A percentile compares a stretch with the other conserved stretches of the same genome.
These are phyloP conservation scores for Amazona guildingii DNA, from an alignment of 2,113 vertebrate species.

Conservation along the genomic window DNA sequence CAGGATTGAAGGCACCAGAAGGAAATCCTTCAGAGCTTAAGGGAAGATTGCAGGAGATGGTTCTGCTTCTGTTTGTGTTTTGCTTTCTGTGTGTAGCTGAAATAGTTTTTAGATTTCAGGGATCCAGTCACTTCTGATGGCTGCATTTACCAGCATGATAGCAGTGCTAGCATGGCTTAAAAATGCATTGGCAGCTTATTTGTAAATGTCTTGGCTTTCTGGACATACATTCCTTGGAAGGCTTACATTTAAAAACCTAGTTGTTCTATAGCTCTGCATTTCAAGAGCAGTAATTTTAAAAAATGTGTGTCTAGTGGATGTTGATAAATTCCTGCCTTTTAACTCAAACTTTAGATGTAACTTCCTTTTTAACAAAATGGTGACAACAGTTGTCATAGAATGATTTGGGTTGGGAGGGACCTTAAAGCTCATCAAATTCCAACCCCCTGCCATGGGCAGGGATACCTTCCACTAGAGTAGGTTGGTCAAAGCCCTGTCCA, in stretches of 20 bases:
- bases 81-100: background rate
- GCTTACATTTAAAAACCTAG: background rate
- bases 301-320: background rate
- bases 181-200: background rate
- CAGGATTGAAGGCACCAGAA: background rate
- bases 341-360: background rate
- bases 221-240: background rate
- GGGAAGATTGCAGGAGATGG: background rate
- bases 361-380: background rate
- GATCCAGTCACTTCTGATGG: background rate
- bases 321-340: constrained; percentile 10
- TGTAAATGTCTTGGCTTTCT: background rate
- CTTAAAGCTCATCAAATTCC: background rate
- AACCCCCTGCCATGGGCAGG: background rate
- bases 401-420: background rate
- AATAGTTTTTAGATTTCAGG: background rate
- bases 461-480: background rate
- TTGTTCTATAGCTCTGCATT: fast-evolving
- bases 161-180: background rate
- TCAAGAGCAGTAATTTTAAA: background rate
- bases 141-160: background rate
- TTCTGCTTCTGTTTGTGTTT: background rate
- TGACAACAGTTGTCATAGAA: background rate
- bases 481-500: background rate
- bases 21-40: background rate